Conservation (phyloP, 2,113 vertebrate species). For the Camelus bactrianus region DNA sequence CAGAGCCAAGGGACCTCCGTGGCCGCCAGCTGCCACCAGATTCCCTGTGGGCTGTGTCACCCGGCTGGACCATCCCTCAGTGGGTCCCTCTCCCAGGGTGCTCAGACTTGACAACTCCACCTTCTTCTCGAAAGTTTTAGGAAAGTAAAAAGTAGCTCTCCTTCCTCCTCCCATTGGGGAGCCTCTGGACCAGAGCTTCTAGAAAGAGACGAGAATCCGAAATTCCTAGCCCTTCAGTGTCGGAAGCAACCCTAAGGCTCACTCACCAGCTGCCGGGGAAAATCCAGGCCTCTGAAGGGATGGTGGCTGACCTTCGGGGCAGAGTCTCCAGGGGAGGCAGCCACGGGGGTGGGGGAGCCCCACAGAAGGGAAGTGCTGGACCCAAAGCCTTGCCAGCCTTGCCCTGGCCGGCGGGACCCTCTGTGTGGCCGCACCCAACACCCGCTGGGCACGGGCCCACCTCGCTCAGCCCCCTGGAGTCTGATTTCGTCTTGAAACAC, state of each 20-base stretch:
- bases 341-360: fast-evolving
- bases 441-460: fast-evolving
- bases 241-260: neutral
- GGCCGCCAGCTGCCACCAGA: neutral
- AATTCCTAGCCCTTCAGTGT: neutral
- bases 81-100: neutral
- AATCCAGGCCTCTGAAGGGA: neutral
- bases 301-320: no score
- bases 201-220: neutral
- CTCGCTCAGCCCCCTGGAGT: no score
- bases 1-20: neutral
- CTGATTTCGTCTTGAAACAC: constrained; percentile 2
- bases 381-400: neutral
- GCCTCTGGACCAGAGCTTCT: neutral
- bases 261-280: neutral
- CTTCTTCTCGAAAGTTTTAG: neutral
- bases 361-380: fast-evolving
- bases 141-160: neutral
- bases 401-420: neutral
- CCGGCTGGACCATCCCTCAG: fast-evolving
- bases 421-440: neutral
- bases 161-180: fast-evolving
- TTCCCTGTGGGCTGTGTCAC: neutral
- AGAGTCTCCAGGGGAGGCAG: neutral
- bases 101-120: neutral